Base-by-base conservation (phyloP, 2,888 invertebrate genomes). In the Aphodius granarius region DNA sequence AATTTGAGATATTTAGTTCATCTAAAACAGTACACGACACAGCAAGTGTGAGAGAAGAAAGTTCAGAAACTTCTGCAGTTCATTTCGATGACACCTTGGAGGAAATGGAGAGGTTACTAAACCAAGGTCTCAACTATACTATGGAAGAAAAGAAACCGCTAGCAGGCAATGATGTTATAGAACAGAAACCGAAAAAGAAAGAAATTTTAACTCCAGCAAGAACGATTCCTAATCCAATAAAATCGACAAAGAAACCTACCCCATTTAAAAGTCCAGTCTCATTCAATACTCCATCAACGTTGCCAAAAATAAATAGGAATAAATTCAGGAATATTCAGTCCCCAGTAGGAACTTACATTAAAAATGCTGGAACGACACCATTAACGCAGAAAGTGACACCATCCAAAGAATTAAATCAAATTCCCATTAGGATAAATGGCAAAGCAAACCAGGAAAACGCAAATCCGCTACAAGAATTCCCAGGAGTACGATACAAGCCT, bases 81-180 rank as follows among this genome's bases (percentile, higher is more conserved):
- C 9, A 63, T n/a, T 72, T 72, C 63, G 73, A 76, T 66, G 76
- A 76, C 23, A 76, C 76, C 22, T 17, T 76, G 3, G 71, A 71
- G 6, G 76, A 76, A 74, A 73, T 76, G 71, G 73, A 76, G 9
- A 70, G 72, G 21, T 66, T 73, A 20, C 13, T 76, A 20, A 74
- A 73, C n/a, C 65, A 76, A 65, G 76, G 73, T 63, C 66, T 66
- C 6, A 74, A 76, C 65, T 64, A 73, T 17, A 62, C 63, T 15
- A 73, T 71, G 66, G 16, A 20, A 63, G 5, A n/a, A n/a, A 23
- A 63, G 9, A 43, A 74, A n/a, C n/a, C n/a, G 21, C 17, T 20
- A 62, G 17, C 5, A 62, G 16, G 73, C 63, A 18, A 68, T 66
- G 63, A 70, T 66, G 15, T 63, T 66, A 16, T 18, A 62, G 6